Evolutionary conservation across 2,888 invertebrate genomes (phyloP).

Genomic region (Drosophila niveifrons): DNA sequence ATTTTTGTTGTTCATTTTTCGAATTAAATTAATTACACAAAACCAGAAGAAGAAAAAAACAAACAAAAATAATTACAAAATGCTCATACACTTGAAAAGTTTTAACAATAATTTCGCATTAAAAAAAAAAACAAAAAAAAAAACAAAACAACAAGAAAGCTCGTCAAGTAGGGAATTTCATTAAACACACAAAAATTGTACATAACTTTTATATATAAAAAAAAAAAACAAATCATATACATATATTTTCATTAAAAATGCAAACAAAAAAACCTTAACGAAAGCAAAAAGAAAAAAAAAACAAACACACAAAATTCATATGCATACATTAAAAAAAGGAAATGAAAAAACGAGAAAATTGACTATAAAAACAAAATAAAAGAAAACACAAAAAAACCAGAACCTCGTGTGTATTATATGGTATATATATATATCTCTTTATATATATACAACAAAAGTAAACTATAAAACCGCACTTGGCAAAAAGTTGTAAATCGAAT

Average conservation of each 20-base stretch:
- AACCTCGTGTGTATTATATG: conserved; percentile 75
- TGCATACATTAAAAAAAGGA: conserved; percentile 43
- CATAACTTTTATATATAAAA: conserved; percentile 74
- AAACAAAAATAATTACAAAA: conserved; percentile 55
- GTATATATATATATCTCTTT: conserved; percentile 35
- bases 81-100: conserved; percentile 85
- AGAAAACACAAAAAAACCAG: conserved; percentile 18
- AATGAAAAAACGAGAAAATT: conserved; percentile 61
- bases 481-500: conserved; percentile 76
- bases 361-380: conserved; percentile 54
- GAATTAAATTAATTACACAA: conserved; percentile 49
- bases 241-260: conserved; percentile 77
- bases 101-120: conserved; percentile 79
- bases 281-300: conserved; percentile 31
- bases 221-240: conserved; percentile 21
- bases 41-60: conserved; percentile 18
- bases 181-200: conserved; percentile 68
- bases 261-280: conserved; percentile 44
- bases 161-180: conserved; percentile 80
- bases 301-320: conserved; percentile 51
- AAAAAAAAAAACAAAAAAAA: conserved; percentile 46
- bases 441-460: conserved; percentile 52
- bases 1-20: conserved; percentile 60
- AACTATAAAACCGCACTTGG: conserved; percentile 70
- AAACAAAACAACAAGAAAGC: conserved; percentile 36